These are phyloP conservation scores for Leistus spinibarbis DNA, from an alignment of 2,888 invertebrate species.

Conservation along the genomic window DNA sequence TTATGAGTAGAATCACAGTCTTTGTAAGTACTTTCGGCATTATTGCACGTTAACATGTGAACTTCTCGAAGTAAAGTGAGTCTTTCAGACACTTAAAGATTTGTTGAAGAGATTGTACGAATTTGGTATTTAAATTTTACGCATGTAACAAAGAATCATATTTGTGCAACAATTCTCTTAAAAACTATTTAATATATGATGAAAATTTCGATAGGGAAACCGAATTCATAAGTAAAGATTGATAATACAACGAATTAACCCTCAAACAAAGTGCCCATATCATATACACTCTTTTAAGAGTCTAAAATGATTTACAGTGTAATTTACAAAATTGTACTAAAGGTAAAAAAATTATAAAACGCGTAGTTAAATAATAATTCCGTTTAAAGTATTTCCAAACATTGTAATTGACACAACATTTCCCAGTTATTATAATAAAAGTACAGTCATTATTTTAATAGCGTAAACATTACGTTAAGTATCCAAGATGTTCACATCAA, in stretches of 20 bases:
- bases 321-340: too few relatives aligned
- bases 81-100: too few relatives aligned
- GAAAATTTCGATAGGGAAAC: too few relatives aligned
- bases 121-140: background rate
- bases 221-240: too few relatives aligned
- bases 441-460: background rate
- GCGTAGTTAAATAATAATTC: background rate
- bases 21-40: background rate
- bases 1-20: constrained; percentile 48
- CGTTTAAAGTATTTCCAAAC: background rate
- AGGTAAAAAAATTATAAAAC: too few relatives aligned
- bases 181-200: background rate
- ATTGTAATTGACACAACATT: background rate
- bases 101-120: background rate
- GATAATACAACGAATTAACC: too few relatives aligned
- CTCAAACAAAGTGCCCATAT: too few relatives aligned
- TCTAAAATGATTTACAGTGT: too few relatives aligned
- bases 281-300: too few relatives aligned
- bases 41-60: too few relatives aligned
- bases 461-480: background rate
- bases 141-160: background rate
- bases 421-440: background rate
- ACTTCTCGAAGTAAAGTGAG: too few relatives aligned
- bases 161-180: background rate
- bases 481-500: background rate